Evolutionary conservation across 2,888 invertebrate species (phyloP).

Genomic region (Aspidapion aeneum): DNA sequence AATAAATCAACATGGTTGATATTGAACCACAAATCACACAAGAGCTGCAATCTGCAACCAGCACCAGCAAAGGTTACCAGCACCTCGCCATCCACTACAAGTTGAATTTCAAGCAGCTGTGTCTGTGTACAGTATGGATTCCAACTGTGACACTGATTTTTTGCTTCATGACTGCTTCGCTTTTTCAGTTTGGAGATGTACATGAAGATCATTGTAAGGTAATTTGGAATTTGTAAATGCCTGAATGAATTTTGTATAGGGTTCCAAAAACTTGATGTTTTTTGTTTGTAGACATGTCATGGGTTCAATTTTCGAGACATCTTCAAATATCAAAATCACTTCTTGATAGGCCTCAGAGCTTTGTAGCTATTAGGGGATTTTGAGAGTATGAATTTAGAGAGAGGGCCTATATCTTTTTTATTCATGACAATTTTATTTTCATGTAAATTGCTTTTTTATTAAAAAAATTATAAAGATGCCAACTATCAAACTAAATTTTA

Average conservation of each 20-base stretch:
- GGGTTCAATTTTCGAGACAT: no score
- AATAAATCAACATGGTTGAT: not conserved
- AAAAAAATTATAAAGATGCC: no score
- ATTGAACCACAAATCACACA: not conserved
- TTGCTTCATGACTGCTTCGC: constrained; percentile 85
- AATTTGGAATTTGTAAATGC: no score
- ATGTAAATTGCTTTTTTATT: no score
- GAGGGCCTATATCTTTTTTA: no score
- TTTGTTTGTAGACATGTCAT: no score
- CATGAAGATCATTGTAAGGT: constrained; percentile 95
- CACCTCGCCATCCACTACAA: constrained; percentile 62
- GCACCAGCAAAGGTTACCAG: constrained; percentile 17
- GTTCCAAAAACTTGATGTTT: constrained; percentile 2
- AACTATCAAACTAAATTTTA: no score
- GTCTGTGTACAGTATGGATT: constrained; percentile 78
- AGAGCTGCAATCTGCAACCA: not conserved
- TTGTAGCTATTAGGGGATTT: not conserved
- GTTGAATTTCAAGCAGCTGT: constrained; percentile 74
- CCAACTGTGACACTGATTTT: constrained; percentile 80
- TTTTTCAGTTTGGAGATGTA: constrained; percentile 90
- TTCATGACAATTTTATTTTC: no score
- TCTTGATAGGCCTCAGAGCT: no score
- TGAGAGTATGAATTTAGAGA: no score
- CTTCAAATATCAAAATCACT: no score
- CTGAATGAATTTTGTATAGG: not conserved